These are phyloP conservation scores for Myotis planiceps DNA, from an alignment of 2,797 vertebrate genomes.

Conservation along the genomic window DNA sequence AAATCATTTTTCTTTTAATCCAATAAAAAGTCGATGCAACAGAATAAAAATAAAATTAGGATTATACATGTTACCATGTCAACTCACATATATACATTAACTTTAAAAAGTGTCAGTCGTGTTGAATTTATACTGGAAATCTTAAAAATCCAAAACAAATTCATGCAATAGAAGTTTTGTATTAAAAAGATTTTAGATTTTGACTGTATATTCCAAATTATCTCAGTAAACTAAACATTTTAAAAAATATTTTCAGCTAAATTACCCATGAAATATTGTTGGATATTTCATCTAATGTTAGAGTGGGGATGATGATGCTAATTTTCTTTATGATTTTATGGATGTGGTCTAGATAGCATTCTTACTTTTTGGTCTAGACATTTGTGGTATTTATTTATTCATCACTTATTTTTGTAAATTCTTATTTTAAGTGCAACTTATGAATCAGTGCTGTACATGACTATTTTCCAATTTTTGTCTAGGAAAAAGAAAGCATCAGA, in stretches of 20 bases:
- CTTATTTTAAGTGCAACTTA: neutral
- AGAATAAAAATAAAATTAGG: neutral
- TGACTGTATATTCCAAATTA: neutral
- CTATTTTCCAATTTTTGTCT: neutral
- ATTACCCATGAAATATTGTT: neutral
- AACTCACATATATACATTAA: neutral
- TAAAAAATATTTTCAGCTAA: neutral
- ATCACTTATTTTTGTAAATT: neutral
- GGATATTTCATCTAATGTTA: neutral
- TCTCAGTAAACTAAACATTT: neutral
- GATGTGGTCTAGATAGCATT: neutral
- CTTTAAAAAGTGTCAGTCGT: neutral
- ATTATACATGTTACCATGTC: neutral
- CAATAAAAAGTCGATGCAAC: neutral
- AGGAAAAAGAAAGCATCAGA: neutral
- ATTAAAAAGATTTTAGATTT: neutral
- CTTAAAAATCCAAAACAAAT: neutral
- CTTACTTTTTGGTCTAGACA: neutral
- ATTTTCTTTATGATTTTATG: neutral
- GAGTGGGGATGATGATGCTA: neutral
- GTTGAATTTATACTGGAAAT: neutral
- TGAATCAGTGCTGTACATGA: neutral
- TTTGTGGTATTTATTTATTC: neutral
- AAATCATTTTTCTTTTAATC: neutral
- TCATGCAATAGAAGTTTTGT: neutral